These are phyloP conservation scores for Formica selysi DNA, from an alignment of 1,140 invertebrate genomes.

Conservation along the genomic window DNA sequence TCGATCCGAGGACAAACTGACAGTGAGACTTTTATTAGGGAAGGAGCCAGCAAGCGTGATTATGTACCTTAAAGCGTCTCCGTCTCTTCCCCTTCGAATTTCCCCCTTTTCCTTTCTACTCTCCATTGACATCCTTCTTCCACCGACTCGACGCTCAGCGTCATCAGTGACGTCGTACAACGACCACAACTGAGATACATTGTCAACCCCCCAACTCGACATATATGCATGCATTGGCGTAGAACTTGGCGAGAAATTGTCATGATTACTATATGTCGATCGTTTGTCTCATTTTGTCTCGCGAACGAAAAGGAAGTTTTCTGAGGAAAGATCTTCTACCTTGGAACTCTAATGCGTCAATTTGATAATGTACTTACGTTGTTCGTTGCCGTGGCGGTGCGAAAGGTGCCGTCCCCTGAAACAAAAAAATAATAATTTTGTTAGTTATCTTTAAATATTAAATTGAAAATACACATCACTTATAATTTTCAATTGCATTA, in stretches of 20 bases:
- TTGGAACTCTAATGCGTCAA: background rate
- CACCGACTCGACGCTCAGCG: constrained; percentile 48
- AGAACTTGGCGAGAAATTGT: constrained; percentile 69
- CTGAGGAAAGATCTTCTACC: background rate
- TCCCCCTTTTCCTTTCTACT: constrained; percentile 57
- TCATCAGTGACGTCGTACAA: constrained; percentile 67
- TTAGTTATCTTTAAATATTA: background rate
- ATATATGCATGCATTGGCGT: constrained; percentile 78
- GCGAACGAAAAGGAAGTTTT: constrained; percentile 23
- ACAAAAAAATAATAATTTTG: constrained; percentile 72
- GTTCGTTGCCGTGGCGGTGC: constrained; percentile 83
- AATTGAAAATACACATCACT: background rate
- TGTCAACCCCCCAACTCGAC: constrained; percentile 75
- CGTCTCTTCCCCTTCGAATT: constrained; percentile 64
- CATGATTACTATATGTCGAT: constrained; percentile 37
- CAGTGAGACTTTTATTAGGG: constrained; percentile 87
- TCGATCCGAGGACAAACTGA: constrained; percentile 75
- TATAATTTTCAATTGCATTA: background rate
- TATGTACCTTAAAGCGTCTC: constrained; percentile 85
- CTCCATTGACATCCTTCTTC: constrained; percentile 37
- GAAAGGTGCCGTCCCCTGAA: constrained; percentile 82
- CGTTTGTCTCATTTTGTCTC: constrained; percentile 32
- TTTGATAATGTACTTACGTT: constrained; percentile 80
- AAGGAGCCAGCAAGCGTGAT: constrained; percentile 86
- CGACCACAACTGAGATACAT: constrained; percentile 69